Conservation (phyloP, 2,113 vertebrate species). For the Ptilorrhoa leucosticta region DNA sequence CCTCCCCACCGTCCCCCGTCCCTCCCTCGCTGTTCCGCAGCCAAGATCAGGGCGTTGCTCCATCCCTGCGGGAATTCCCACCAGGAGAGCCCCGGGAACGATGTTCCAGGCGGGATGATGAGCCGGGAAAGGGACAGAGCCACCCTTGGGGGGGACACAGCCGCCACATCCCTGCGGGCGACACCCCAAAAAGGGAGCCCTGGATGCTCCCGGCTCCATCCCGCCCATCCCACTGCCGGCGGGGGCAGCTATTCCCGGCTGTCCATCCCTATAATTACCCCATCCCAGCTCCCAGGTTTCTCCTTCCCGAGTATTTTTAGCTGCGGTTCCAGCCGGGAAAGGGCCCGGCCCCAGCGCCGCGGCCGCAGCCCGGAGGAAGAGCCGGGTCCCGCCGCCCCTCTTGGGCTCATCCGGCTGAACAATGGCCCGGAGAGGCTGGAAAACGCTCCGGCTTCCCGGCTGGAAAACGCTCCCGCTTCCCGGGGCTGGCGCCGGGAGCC, state of each 20-base stretch:
- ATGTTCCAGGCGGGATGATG: not conserved
- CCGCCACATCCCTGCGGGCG: not conserved
- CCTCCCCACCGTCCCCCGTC: not conserved
- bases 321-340: not conserved
- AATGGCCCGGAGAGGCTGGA: not conserved
- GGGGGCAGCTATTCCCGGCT: not conserved
- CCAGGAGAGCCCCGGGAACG: not conserved
- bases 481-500: not conserved
- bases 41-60: not conserved
- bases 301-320: constrained; percentile 33
- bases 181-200: not conserved
- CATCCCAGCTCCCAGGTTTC: not conserved
- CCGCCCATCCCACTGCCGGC: accelerated
- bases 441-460: not conserved
- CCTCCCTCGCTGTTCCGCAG: not conserved
- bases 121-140: not conserved
- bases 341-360: not conserved
- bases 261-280: not conserved
- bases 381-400: not conserved
- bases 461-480: not conserved
- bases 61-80: not conserved
- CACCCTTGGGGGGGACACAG: too few species aligned
- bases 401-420: constrained; percentile 1
- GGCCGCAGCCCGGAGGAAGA: not conserved
- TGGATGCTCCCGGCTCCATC: accelerated